These are phyloP conservation scores for Porphyrio hochstetteri DNA, from an alignment of 2,113 vertebrate genomes.

Conservation along the genomic window DNA sequence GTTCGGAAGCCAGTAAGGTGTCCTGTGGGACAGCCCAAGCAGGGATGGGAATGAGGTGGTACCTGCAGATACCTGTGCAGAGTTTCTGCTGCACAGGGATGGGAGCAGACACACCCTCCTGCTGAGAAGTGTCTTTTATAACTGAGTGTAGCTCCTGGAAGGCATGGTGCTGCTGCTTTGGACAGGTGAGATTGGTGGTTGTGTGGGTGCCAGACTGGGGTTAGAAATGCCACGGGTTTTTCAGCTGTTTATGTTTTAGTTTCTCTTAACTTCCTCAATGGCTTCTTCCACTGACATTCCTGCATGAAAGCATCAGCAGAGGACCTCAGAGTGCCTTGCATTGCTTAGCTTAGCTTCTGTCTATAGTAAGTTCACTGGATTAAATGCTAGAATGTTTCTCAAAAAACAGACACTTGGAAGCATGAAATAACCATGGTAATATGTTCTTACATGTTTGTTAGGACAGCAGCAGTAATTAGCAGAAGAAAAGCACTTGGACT, in stretches of 20 bases:
- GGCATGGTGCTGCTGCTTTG: background rate
- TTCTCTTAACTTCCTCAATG: background rate
- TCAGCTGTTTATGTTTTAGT: background rate
- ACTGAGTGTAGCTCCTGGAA: background rate
- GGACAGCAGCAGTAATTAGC: background rate
- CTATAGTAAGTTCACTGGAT: background rate
- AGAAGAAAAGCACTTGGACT: background rate
- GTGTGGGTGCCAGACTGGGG: background rate
- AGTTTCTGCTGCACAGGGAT: too few species aligned
- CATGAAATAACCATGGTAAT: background rate
- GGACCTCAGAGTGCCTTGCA: background rate
- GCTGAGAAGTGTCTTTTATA: background rate
- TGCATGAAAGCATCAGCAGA: background rate
- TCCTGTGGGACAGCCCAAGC: background rate
- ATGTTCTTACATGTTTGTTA: background rate
- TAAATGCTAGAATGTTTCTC: background rate
- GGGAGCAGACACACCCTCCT: background rate
- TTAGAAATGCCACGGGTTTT: background rate
- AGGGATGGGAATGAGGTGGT: background rate
- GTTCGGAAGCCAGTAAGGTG: background rate
- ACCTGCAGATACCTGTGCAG: background rate
- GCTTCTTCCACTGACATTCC: background rate
- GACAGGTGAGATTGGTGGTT: too few species aligned
- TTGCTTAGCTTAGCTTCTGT: slow-evolving; percentile 38
- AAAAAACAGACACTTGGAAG: background rate